These are phyloP conservation scores for Rhogogaster chlorosoma DNA, from an alignment of 2,888 invertebrate species.

Conservation along the genomic window DNA sequence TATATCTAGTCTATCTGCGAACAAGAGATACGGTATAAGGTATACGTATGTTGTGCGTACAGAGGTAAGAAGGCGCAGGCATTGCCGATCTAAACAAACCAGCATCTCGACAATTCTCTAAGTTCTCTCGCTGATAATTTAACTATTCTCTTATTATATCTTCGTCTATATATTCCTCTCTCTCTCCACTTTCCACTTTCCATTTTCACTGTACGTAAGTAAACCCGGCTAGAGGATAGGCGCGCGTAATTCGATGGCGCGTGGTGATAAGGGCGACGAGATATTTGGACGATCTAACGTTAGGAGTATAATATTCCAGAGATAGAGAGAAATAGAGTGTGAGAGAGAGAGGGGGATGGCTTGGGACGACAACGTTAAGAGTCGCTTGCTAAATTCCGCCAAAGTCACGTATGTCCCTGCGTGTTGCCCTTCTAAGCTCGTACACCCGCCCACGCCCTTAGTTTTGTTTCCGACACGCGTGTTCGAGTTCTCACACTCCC, in stretches of 20 bases:
- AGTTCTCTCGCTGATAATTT: neutral
- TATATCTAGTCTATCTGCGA: neutral
- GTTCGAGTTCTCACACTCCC: neutral
- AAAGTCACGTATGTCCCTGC: neutral
- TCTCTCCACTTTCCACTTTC: neutral
- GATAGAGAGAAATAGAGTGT: neutral
- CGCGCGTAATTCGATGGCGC: conserved; percentile 12
- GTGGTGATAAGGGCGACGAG: conserved; percentile 23
- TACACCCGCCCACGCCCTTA: neutral
- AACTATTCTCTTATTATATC: neutral
- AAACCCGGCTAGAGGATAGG: neutral
- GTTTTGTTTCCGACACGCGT: conserved; percentile 11
- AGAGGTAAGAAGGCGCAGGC: neutral
- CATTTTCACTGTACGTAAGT: neutral
- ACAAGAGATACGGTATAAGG: neutral
- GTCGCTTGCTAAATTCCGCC: conserved; percentile 25
- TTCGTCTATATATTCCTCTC: neutral
- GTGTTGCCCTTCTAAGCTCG: neutral
- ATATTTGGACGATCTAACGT: conserved; percentile 10
- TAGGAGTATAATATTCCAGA: neutral
- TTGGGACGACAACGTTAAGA: conserved; percentile 23
- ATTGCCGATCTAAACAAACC: conserved; percentile 4
- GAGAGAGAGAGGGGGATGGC: neutral
- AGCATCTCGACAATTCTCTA: neutral
- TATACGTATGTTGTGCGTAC: neutral